Evolutionary conservation across 2,888 invertebrate species (phyloP), one percentile per base, ranked within the genome.

Genomic region (Digitonthophagus gazella): DNA sequence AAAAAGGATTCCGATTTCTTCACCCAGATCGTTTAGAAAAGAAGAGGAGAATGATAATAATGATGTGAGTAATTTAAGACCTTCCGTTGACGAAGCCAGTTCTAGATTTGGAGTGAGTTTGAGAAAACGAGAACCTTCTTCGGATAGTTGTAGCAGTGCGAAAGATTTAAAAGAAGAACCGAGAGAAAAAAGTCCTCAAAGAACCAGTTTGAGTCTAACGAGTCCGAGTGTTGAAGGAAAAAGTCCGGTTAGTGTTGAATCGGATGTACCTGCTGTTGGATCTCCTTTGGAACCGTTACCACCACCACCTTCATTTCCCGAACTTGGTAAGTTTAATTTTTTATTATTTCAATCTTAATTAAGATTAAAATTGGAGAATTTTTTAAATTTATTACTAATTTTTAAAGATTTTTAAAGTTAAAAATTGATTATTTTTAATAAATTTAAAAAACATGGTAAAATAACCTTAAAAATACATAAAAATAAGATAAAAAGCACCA

Each of bases 31-130:
- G 0, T 77, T 80, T 14, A 81, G 80, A 73, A 81, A 80, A 70
- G 75, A 80, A 28, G n/a, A n/a, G n/a, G 83, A 83, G 19, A 78
- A 78, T 14, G 80, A 80, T 64, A 44, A 6, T 6, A 76, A 75
- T 71, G 89, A 89, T 76, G 86, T 88, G 15, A 86, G 86, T 72
- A 88, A 87, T 69, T 85, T 86, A 16, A 89, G 91, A 55, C 91
- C 90, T 15, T 89, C 89, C 58, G 89, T 90, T 0, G 90, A 90
- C 80, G 91, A 91, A 79, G 90, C 90, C 64, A 90, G 91, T 76
- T 89, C 89, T 18, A 84, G 91, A 66, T 91, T 91, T 72, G 90
- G 90, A 0, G 91, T 91, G 1, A 90, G 88, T 77, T 82, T 91
- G 70, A 85, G 91, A 65, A 88, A 89, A 72, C 85, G 91, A 56